Evolutionary conservation across 2,113 vertebrate genomes (phyloP), one percentile per base, ranked within the genome.

Genomic region (Carassius carassius): DNA sequence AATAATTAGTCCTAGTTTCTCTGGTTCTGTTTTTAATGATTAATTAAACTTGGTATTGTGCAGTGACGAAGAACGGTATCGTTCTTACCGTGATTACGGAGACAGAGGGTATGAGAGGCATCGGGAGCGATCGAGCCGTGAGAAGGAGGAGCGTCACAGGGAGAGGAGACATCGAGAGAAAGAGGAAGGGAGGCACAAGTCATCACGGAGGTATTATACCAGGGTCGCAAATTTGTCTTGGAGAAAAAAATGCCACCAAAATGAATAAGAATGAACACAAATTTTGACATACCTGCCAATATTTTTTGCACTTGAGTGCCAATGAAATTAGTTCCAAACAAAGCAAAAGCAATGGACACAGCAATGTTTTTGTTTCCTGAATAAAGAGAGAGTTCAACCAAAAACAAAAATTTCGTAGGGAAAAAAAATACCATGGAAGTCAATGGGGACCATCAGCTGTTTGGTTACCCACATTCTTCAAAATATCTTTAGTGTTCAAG

Each of bases 151-250:
- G 29, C 91, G 96, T 14, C 98, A 99, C 89, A 92, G 97, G 87
- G 98, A 99, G 87, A 95, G 98, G 76, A 95, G 98, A 35, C 98
- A 99, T 92, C 89, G 98, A 86, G 98, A 99, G 89, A 99, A 99
- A 85, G 98, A 99, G 86, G 98, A 99, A 49, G 94, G 96, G 0
- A 95, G 97, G 63, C 98, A 99, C 94, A 99, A 99, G 94, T 99
- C 98, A 21, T 99, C 98, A 60, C 96, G 98, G 92, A 99, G 98
- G 96, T 97, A 91, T 17, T 12, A 12, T 25, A 21, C 25, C 13
- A 32, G 67, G 35, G 67, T 70, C 1, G 1, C 0, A 12, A 41
- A 41, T 70, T 41, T 12, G 9, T 17, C 29, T 69, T 32, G 6
- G 63, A 14, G 14, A 2, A 3, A 32, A 29, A 67, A 65, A 65